Conservation (phyloP, 2,888 invertebrate genomes). For the Sphaeridia pumilis region DNA sequence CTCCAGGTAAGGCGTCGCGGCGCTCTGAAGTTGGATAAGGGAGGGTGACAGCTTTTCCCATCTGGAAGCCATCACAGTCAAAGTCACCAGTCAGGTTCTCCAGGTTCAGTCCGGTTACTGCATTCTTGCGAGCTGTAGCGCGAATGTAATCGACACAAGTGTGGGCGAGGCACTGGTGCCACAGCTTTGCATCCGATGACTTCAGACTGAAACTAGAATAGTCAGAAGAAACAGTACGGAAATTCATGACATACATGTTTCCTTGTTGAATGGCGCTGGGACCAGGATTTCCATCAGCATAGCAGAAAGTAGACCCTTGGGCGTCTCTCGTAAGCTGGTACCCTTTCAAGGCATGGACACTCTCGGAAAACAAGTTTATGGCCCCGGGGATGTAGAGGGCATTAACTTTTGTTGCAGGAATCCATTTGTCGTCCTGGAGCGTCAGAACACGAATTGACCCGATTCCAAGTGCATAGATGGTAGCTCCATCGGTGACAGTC, state of each 20-base stretch:
- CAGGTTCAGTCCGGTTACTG: constrained; percentile 12
- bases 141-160: constrained; percentile 14
- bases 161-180: constrained; percentile 15
- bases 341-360: no score
- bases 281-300: not conserved
- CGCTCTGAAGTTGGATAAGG: not conserved
- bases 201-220: not conserved
- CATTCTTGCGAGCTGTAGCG: constrained; percentile 5
- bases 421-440: no score
- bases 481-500: no score
- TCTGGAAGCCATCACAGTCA: constrained; percentile 5
- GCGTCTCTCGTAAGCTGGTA: no score
- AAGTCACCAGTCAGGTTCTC: not conserved
- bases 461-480: no score
- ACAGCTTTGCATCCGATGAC: not conserved
- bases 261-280: not conserved
- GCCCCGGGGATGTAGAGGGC: no score
- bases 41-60: constrained; percentile 5
- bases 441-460: no score
- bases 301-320: no score
- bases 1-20: not conserved
- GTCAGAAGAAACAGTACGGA: not conserved
- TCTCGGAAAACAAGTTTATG: no score
- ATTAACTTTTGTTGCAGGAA: no score
- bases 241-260: constrained; percentile 14